Evolutionary conservation across 2,888 invertebrate genomes (phyloP).

Genomic region (Orgyia antiqua): DNA sequence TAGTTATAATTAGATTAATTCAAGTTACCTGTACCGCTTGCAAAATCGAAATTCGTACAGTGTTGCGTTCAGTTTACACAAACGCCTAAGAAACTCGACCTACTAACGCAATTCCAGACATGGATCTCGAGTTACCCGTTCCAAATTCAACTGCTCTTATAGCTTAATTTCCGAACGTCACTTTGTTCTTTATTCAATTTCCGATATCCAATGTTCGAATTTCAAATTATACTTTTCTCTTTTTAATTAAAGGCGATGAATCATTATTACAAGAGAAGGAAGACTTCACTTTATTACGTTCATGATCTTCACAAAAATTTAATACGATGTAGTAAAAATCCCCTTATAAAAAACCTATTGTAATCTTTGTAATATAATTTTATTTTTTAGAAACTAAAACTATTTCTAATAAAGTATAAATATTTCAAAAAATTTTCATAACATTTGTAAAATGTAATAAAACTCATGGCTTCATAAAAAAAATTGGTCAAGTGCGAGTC

Average conservation of each 20-base stretch:
- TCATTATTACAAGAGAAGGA: no score
- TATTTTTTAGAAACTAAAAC: no score
- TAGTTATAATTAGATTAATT: conserved; percentile 30
- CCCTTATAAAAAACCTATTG: no score
- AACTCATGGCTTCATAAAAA: no score
- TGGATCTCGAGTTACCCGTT: conserved; percentile 55
- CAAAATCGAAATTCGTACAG: conserved; percentile 52
- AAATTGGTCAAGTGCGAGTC: no score
- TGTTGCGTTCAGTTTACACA: conserved; percentile 56
- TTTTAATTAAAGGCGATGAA: conserved; percentile 32
- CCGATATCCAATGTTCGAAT: conserved; percentile 59
- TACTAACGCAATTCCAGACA: conserved; percentile 73
- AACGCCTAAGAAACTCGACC: conserved; percentile 64
- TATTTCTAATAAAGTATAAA: no score
- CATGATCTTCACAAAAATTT: no score
- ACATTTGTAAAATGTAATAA: no score
- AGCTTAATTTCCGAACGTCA: conserved; percentile 76
- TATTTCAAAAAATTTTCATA: no score
- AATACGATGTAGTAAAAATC: no score
- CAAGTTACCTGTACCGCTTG: conserved; percentile 32
- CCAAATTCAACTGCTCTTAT: conserved; percentile 65
- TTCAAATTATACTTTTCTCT: conserved; percentile 40
- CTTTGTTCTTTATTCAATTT: conserved; percentile 77
- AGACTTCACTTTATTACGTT: no score
- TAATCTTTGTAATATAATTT: no score